Conservation (phyloP, 2,888 invertebrate species). For the Eumacrocentrus americanus region DNA sequence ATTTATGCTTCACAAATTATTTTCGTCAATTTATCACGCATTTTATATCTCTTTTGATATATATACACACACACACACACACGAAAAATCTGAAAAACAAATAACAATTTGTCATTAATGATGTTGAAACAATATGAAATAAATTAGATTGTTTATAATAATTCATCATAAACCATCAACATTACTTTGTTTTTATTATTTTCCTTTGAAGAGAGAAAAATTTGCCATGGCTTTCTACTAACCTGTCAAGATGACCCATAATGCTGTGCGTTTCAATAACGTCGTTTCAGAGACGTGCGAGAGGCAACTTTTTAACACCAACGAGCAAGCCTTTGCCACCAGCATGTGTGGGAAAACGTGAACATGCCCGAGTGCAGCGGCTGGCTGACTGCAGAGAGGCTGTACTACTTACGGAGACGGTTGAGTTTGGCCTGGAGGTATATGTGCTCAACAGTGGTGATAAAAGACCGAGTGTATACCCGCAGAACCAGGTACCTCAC, state of each 20-base stretch:
- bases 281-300: background rate
- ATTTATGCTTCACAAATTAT: no score
- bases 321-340: conserved; percentile 3
- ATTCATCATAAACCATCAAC: no score
- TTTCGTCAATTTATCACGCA: no score
- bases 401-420: conserved; percentile 12
- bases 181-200: no score
- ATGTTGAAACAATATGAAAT: no score
- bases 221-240: no score
- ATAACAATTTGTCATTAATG: no score
- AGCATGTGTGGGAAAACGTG: background rate
- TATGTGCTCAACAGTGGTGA: background rate
- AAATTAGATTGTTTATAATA: no score
- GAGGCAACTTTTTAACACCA: background rate
- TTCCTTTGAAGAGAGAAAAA: no score
- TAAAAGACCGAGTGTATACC: background rate
- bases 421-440: background rate
- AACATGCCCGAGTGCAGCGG: conserved; percentile 12
- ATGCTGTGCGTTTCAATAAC: background rate
- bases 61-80: background rate
- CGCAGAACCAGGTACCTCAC: background rate
- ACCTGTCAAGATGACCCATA: background rate
- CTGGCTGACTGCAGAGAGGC: conserved; percentile 19
- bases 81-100: background rate
- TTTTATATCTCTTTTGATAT: no score